Conservation (phyloP, 1,140 invertebrate species). For the Temnothorax nylanderi region DNA sequence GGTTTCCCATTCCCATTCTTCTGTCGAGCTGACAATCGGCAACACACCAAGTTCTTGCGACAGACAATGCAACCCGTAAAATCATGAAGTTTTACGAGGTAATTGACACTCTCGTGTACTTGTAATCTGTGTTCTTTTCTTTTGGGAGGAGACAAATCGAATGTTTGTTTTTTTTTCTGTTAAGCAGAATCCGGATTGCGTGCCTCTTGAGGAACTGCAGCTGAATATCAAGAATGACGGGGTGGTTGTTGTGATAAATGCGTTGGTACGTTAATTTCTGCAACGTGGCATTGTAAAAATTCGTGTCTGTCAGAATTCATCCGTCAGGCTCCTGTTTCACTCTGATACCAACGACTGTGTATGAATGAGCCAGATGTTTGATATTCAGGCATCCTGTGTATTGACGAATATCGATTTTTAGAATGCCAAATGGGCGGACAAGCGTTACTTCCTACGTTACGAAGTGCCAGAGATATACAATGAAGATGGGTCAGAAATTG, state of each 20-base stretch:
- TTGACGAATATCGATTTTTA: slow-evolving; percentile 69
- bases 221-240: slow-evolving; percentile 74
- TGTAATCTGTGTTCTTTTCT: no score
- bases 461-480: slow-evolving; percentile 76
- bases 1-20: background rate
- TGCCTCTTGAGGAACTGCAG: slow-evolving; percentile 78
- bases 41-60: slow-evolving; percentile 18
- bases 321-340: background rate
- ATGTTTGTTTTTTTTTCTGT: background rate
- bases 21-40: background rate
- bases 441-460: slow-evolving; percentile 81
- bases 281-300: background rate
- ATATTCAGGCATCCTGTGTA: background rate
- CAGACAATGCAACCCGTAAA: slow-evolving; percentile 47
- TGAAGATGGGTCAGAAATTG: slow-evolving; percentile 78
- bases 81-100: slow-evolving; percentile 67
- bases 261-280: slow-evolving; percentile 77
- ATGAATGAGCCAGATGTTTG: background rate
- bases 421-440: slow-evolving; percentile 80
- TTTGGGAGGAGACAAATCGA: no score
- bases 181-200: slow-evolving; percentile 77
- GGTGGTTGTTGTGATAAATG: slow-evolving; percentile 70
- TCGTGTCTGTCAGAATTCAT: background rate
- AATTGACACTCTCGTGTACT: background rate
- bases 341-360: background rate